phyloP scores from a whole-genome alignment of 92 coral and sea anemone species.

The Palythoa grandiflora region DNA sequence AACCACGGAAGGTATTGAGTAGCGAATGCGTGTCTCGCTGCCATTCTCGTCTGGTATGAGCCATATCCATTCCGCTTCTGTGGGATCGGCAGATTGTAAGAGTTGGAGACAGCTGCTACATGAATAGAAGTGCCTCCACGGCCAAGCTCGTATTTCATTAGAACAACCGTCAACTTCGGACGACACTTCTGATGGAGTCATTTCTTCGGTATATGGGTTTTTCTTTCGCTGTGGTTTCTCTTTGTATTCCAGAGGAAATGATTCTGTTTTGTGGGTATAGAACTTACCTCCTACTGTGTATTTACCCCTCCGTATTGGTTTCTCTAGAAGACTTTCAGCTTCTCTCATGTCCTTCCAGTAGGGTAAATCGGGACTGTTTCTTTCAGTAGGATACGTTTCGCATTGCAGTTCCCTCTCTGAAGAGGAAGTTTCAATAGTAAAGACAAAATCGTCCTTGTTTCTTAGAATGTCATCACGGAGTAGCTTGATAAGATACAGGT shows the following conservation, averaged over 20 bases:
- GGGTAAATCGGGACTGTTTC: slow-evolving; percentile 14
- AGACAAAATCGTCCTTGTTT: too few relatives aligned
- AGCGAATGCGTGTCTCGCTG: not conserved
- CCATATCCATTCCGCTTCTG: not conserved
- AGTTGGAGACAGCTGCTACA: slow-evolving; percentile 45
- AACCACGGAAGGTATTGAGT: not conserved
- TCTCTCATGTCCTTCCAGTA: slow-evolving; percentile 48
- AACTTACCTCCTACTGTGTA: slow-evolving; percentile 36
- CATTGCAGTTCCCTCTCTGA: not conserved
- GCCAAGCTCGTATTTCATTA: slow-evolving; percentile 50
- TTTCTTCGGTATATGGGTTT: not conserved
- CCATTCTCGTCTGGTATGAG: not conserved
- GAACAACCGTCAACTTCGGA: not conserved
- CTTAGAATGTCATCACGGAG: too few relatives aligned
- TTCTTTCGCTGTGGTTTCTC: not conserved
- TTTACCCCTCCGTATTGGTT: slow-evolving; percentile 40
- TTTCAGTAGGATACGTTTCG: not conserved
- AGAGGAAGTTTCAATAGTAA: not conserved
- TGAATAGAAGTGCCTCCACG: slow-evolving; percentile 49
- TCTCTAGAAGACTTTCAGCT: slow-evolving; percentile 42
- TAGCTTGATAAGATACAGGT: too few relatives aligned
- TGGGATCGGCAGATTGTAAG: slow-evolving; percentile 48
- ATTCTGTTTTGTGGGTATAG: slow-evolving; percentile 53
- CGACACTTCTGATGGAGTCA: not conserved
- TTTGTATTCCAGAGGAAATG: not conserved